phyloP scores from a whole-genome alignment of 2,888 invertebrate genomes.

The Drosophila colorata region DNA sequence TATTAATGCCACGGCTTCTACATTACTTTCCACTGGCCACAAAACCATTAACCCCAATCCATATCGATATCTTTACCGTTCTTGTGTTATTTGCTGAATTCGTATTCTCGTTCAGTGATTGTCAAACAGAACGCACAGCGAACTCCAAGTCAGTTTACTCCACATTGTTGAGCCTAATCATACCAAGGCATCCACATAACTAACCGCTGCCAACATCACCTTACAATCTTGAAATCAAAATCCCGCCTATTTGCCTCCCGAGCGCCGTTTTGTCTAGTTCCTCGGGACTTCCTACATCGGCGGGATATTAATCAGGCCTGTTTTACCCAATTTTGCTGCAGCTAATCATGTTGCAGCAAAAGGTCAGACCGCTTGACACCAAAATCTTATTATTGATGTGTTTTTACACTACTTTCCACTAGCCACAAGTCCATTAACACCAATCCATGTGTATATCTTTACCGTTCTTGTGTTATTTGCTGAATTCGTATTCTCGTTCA shows the following conservation, averaged over 20 bases:
- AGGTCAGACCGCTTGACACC: conserved; percentile 45
- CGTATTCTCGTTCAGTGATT: conserved; percentile 49
- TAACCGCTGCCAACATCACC: conserved; percentile 20
- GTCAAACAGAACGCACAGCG: conserved; percentile 84
- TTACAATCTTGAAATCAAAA: too few relatives aligned
- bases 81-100: conserved; percentile 83
- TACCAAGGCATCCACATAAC: conserved; percentile 30
- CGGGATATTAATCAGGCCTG: conserved; percentile 69
- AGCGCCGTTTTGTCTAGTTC: conserved; percentile 62
- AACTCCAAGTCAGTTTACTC: conserved; percentile 38
- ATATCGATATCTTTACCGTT: conserved; percentile 51
- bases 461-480: conserved; percentile 83
- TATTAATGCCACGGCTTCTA: conserved; percentile 9
- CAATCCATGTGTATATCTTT: too few relatives aligned
- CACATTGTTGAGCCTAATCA: conserved; percentile 34
- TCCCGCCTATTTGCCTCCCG: conserved; percentile 82
- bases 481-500: conserved; percentile 56
- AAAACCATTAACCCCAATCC: not conserved
- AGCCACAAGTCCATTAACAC: too few relatives aligned
- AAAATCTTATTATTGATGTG: too few relatives aligned
- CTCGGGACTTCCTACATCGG: conserved; percentile 81
- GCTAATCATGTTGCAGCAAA: conserved; percentile 27
- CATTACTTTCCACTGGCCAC: conserved; percentile 32
- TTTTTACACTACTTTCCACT: too few relatives aligned
- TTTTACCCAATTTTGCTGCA: conserved; percentile 25